phyloP scores from a whole-genome alignment of 2,797 vertebrate genomes.

The Tapirus indicus region DNA sequence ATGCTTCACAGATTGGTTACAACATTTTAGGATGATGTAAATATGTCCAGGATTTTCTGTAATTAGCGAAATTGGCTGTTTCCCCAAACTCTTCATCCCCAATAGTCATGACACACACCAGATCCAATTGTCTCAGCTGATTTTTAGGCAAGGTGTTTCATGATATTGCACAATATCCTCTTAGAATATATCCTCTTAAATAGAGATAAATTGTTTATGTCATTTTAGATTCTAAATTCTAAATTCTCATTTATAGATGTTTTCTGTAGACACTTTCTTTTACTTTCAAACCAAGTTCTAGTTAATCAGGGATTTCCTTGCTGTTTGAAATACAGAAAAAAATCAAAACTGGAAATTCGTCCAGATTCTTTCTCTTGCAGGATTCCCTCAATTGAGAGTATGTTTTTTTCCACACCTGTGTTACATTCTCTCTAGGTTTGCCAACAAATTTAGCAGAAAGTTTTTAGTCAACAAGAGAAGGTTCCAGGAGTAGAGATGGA shows the following conservation, averaged over 20 bases:
- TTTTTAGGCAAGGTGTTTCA: not conserved
- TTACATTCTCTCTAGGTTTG: not conserved
- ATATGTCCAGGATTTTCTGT: not conserved
- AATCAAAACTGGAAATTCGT: not conserved
- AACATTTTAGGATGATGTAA: not conserved
- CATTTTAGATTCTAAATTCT: not conserved
- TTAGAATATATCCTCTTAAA: not conserved
- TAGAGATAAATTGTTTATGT: not conserved
- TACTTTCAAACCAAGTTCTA: not conserved
- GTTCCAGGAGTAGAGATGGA: not conserved
- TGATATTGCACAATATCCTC: not conserved
- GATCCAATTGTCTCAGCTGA: not conserved
- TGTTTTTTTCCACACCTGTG: not conserved
- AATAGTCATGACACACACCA: rapidly evolving
- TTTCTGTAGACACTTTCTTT: not conserved
- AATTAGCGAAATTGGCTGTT: not conserved
- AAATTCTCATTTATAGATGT: not conserved
- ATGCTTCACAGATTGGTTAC: not conserved
- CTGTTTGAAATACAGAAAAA: not conserved
- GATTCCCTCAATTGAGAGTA: not conserved
- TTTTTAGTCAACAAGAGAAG: not conserved
- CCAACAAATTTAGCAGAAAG: not conserved
- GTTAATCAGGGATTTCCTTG: not conserved
- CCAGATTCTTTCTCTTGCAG: not conserved
- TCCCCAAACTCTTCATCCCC: no score